Conservation (phyloP, 2,797 vertebrate genomes). For the Esox lucius region DNA sequence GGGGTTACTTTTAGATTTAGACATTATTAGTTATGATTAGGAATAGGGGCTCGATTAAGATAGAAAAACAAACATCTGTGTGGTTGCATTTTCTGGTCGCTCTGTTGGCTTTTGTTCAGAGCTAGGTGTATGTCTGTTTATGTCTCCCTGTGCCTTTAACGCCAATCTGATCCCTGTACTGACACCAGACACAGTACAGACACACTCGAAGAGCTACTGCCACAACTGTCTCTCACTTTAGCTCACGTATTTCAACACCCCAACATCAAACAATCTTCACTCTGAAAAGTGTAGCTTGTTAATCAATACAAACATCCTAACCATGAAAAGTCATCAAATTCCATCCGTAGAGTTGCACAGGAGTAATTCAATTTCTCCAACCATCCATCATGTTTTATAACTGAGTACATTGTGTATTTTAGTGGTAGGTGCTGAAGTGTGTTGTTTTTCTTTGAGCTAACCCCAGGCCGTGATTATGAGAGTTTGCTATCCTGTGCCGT, state of each 20-base stretch:
- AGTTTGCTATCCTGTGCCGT: neutral
- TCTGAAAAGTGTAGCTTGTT: conserved; percentile 35
- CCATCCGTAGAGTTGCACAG: conserved; percentile 48
- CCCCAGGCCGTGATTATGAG: conserved; percentile 1
- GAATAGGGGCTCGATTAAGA: too few relatives aligned
- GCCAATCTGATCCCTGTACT: conserved; percentile 41
- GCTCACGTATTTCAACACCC: conserved; percentile 56
- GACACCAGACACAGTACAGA: conserved; percentile 25
- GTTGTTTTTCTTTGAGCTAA: neutral
- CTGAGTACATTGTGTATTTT: conserved; percentile 3
- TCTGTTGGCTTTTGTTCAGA: conserved; percentile 24
- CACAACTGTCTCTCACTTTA: conserved; percentile 56
- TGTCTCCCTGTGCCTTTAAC: conserved; percentile 39
- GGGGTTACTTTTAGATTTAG: too few relatives aligned
- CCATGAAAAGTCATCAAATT: conserved; percentile 44
- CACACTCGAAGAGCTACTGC: conserved; percentile 57
- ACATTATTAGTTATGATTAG: too few relatives aligned
- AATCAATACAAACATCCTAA: conserved; percentile 45
- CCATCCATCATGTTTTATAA: conserved; percentile 29
- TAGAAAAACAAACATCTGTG: neutral
- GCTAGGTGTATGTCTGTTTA: conserved; percentile 39
- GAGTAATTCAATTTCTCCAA: conserved; percentile 39
- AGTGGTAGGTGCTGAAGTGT: conserved; percentile 4
- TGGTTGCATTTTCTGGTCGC: neutral
- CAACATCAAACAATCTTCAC: conserved; percentile 50